Evolutionary conservation across 2,888 invertebrate species (phyloP).

Genomic region (Urechis unicinctus): DNA sequence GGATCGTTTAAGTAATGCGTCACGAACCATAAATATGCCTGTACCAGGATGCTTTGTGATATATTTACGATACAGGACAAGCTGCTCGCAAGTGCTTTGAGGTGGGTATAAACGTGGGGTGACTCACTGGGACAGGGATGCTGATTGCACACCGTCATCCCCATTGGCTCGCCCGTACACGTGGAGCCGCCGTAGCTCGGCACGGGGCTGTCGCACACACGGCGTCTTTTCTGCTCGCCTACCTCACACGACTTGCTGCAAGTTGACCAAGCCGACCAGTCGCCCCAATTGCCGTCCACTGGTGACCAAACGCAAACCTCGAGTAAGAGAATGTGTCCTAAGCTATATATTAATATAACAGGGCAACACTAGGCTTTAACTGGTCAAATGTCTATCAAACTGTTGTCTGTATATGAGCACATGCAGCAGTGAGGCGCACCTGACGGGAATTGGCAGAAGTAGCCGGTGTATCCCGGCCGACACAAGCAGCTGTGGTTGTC

Average conservation of each 20-base stretch:
- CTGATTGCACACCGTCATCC: slow-evolving; percentile 30
- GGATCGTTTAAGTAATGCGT: too few species aligned
- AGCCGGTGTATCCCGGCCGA: slow-evolving; percentile 24
- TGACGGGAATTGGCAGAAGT: slow-evolving; percentile 23
- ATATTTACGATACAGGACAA: too few species aligned
- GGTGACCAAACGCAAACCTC: background rate
- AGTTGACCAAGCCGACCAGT: slow-evolving; percentile 39
- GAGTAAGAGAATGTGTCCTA: background rate
- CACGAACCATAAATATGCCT: too few species aligned
- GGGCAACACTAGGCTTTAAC: background rate
- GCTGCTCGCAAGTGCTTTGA: too few species aligned
- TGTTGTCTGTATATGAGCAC: too few species aligned
- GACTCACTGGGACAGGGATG: slow-evolving; percentile 38
- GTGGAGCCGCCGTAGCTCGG: slow-evolving; percentile 32
- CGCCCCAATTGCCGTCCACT: slow-evolving; percentile 34
- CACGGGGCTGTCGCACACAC: slow-evolving; percentile 35
- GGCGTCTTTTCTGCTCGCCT: slow-evolving; percentile 29
- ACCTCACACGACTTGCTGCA: slow-evolving; percentile 41
- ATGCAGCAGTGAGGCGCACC: slow-evolving; percentile 17
- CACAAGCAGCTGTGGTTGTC: slow-evolving; percentile 27
- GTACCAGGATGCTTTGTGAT: too few species aligned
- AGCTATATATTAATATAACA: background rate
- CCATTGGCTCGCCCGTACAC: slow-evolving; percentile 26
- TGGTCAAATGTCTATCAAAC: too few species aligned
- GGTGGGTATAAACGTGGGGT: background rate